Conservation (phyloP, 2,113 vertebrate species). For the Lycaon pictus region DNA sequence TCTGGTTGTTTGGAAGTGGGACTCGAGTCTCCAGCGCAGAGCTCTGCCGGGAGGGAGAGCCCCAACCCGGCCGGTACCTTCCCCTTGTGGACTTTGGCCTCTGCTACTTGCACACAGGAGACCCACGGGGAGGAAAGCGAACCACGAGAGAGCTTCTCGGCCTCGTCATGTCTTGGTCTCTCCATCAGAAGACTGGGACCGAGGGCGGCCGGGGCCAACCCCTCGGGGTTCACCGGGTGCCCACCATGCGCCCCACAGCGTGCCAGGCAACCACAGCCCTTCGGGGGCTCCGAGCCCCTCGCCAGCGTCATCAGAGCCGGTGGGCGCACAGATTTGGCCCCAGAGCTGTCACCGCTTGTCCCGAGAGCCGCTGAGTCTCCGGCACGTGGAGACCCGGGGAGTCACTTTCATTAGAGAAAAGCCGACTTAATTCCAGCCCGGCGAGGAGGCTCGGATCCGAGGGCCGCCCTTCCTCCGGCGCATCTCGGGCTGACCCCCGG, state of each 20-base stretch:
- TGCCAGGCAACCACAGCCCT: background rate
- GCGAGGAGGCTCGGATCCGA: slow-evolving; percentile 45
- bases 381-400: background rate
- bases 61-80: background rate
- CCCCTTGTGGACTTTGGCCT: background rate
- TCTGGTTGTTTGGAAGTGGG: background rate
- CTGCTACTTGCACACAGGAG: accelerated
- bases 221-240: background rate
- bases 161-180: background rate
- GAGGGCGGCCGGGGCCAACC: accelerated
- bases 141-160: accelerated
- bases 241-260: accelerated
- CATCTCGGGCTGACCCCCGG: slow-evolving; percentile 37
- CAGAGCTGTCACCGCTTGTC: background rate
- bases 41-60: background rate
- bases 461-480: slow-evolving; percentile 22
- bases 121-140: accelerated
- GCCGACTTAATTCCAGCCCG: slow-evolving; percentile 62
- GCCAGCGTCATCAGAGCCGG: background rate
- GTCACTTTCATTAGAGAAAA: slow-evolving; percentile 74
- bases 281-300: background rate
- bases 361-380: background rate
- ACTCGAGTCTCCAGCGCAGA: background rate
- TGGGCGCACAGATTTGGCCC: accelerated
- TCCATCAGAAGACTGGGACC: background rate